Percentiles rank a stretch among this genome's conserved stretches.
Evolutionary conservation across 2,797 vertebrate species (phyloP).

Genomic region (Ceryle rudis): DNA sequence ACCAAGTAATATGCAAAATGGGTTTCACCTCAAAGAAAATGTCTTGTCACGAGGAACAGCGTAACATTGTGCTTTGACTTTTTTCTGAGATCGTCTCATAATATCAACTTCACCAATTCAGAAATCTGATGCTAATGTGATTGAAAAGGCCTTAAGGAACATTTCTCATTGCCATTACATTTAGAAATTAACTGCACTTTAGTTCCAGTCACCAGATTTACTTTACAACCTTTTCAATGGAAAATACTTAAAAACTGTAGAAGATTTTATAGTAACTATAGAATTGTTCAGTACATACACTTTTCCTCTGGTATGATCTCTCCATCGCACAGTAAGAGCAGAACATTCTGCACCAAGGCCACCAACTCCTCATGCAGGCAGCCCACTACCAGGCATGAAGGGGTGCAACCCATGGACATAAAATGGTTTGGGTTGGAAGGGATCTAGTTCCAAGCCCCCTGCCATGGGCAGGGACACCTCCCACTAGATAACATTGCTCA

Average conservation of each 20-base stretch:
- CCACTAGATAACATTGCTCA: not conserved
- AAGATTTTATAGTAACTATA: not conserved
- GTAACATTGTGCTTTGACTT: rapidly evolving
- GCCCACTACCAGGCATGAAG: not conserved
- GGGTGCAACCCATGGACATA: not conserved
- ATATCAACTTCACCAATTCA: not conserved
- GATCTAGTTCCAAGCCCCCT: not conserved
- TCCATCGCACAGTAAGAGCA: not conserved
- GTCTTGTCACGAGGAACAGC: not conserved
- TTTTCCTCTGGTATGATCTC: not conserved
- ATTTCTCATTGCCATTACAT: not conserved
- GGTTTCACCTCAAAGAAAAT: not conserved
- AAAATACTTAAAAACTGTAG: not conserved
- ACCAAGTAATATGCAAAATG: not conserved
- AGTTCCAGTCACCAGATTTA: not conserved
- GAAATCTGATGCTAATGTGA: not conserved
- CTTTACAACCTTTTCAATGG: not conserved
- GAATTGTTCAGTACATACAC: not conserved
- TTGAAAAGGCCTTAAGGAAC: constrained; percentile 13
- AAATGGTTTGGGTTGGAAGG: not conserved
- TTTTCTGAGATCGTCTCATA: not conserved
- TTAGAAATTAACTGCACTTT: not conserved
- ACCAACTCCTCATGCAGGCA: not conserved
- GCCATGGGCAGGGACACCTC: not conserved
- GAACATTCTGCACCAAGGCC: not conserved